A percentile compares a stretch with the other conserved stretches of the same genome.
These are phyloP conservation scores for Pachydiplax longipennis DNA, from an alignment of 2,888 invertebrate genomes.

Conservation along the genomic window DNA sequence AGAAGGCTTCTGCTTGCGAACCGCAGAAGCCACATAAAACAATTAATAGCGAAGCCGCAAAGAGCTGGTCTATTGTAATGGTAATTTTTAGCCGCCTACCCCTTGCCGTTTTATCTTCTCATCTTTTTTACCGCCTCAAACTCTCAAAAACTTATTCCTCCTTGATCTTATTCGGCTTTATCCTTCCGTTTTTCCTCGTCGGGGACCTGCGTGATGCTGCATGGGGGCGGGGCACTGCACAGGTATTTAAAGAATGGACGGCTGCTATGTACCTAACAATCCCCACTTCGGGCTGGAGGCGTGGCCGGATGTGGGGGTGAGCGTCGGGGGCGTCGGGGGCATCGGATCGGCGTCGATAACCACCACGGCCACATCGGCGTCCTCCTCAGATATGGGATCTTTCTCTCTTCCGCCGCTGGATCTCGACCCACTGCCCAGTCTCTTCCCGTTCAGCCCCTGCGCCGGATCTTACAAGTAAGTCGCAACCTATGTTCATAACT, in stretches of 20 bases:
- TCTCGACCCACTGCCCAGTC: conserved; percentile 83
- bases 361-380: conserved; percentile 59
- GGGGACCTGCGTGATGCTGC: background rate
- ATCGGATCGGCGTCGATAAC: conserved; percentile 55
- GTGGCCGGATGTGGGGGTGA: conserved; percentile 46
- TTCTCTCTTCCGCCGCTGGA: conserved; percentile 85
- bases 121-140: background rate
- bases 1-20: conserved; percentile 31
- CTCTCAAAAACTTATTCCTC: background rate
- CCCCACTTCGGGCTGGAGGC: conserved; percentile 51
- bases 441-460: conserved; percentile 87
- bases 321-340: conserved; percentile 36
- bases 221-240: background rate
- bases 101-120: background rate
- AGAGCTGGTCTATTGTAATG: conserved; percentile 25
- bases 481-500: background rate
- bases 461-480: conserved; percentile 78
- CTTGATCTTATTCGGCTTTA: background rate
- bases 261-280: conserved; percentile 54
- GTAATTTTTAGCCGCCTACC: background rate
- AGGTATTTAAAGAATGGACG: conserved; percentile 50
- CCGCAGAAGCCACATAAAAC: conserved; percentile 33
- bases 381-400: conserved; percentile 79
- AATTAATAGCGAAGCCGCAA: conserved; percentile 39
- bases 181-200: background rate